phyloP scores from a whole-genome alignment of 2,888 invertebrate genomes.

The Hemithea aestivaria region DNA sequence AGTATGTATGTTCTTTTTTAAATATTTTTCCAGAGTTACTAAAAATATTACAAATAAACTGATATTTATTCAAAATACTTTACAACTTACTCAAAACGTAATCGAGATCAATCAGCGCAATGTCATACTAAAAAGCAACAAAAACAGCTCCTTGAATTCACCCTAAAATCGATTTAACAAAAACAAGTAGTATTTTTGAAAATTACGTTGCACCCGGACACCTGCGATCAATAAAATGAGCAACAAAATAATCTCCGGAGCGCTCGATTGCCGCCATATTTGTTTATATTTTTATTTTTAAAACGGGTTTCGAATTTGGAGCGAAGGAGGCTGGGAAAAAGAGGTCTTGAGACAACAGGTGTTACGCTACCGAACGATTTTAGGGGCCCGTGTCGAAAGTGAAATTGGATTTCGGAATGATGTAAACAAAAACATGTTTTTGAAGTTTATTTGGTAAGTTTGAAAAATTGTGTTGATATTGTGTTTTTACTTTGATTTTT shows the following conservation, averaged over 20 bases:
- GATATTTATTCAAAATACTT: too few relatives aligned
- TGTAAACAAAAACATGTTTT: constrained; percentile 4
- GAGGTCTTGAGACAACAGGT: constrained; percentile 61
- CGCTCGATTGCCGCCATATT: constrained; percentile 41
- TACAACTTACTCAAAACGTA: neutral
- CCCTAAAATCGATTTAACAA: constrained; percentile 21
- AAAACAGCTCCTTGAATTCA: constrained; percentile 2
- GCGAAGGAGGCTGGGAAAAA: constrained; percentile 59
- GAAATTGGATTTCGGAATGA: constrained; percentile 1
- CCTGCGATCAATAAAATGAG: constrained; percentile 51
- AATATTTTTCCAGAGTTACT: too few relatives aligned
- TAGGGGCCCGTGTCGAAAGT: constrained; percentile 22
- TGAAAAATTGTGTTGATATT: too few relatives aligned
- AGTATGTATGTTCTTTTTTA: too few relatives aligned
- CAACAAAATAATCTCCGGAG: constrained; percentile 52
- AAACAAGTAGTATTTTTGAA: constrained; percentile 28
- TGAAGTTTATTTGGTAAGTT: too few relatives aligned
- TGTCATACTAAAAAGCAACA: constrained; percentile 8
- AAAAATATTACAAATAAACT: too few relatives aligned
- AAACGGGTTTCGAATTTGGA: constrained; percentile 53
- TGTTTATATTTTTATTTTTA: constrained; percentile 47
- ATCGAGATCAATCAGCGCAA: constrained; percentile 7
- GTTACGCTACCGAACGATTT: constrained; percentile 52
- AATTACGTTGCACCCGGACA: constrained; percentile 35
- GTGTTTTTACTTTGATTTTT: too few relatives aligned